Base-by-base conservation (phyloP, 2,888 invertebrate species). In the Steinernema carpocapsae region DNA sequence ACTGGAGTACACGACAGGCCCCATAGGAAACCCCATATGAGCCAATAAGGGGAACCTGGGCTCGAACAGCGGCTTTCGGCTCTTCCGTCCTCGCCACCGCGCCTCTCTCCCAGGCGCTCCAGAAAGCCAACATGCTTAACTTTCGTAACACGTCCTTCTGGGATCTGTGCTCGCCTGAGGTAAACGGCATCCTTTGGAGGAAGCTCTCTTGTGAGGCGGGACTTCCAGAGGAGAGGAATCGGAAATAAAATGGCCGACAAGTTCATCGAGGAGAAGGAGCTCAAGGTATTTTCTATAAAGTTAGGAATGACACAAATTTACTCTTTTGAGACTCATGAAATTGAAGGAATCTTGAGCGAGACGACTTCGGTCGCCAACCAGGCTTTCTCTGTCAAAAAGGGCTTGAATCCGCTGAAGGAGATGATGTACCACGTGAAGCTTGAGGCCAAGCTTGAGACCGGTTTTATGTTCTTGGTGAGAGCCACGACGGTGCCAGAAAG, bases 351-450 rank as follows among this genome's bases (percentile, higher is more conserved):
- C 22, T 17, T 59, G 7, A 29, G 26, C 26, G 59, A 59, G 59
- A 59, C 59, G 59, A 22, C 7, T 17, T 59, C 59, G 24, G 10
- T 59, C 22, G 59, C 59, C 4, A 59, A 59, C 24, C 59, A 59
- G 17, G 4, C 26, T 14, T 29, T 59, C 59, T 29, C 26, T 4
- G 59, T 29, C 59, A 59, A 29, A 19, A 29, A 24, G 7, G 59
- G 59, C 4, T 59, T 59, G 26, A 2, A 4, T 6, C 22, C 24
- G 17, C 59, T 59, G 22, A 59, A 4, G 59, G 32, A 24, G 19
- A 10, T 59, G 7, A 7, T 24, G 17, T 29, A 59, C 59, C n/a
- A n/a, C n/a, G n/a, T n/a, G n/a, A n/a, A n/a, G n/a, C n/a, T n/a
- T n/a, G n/a, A n/a, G n/a, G n/a, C n/a, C n/a, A n/a, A n/a, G n/a